Evolutionary conservation across 2,113 vertebrate genomes (phyloP), one percentile per base, ranked within the genome.

Genomic region (Colius striatus): DNA sequence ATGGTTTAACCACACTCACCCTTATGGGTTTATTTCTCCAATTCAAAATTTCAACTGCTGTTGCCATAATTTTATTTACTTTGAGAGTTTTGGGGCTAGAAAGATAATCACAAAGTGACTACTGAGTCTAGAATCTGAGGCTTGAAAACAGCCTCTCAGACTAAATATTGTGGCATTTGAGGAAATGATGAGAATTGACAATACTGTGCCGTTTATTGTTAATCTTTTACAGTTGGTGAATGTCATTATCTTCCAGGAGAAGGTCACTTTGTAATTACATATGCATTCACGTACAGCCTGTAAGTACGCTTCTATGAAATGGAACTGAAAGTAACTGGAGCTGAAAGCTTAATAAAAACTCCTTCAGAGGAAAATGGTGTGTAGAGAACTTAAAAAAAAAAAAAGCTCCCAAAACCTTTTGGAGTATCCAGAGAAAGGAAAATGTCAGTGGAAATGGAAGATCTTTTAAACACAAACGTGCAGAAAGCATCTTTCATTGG

Each of bases 401-500:
- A 41, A 41, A 41, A 41, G 38, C 38, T 12, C 7, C 26, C n/a
- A 48, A 26, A 34, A 0, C 19, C 45, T 50, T 87, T 65, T 30
- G 19, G 78, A 73, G 10, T 23, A 81, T 19, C 60, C 55, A 77
- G 48, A 80, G 60, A 88, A 80, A 80, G 38, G 34, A 71, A 92
- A 88, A 80, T 75, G 86, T 71, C 72, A 90, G 68, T 67, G 57
- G 88, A 84, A 70, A 89, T 25, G 18, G 70, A 92, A 80, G 86
- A 75, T 66, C 51, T 83, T 77, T n/a, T 26, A 85, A 85, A 80
- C 25, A 36, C 57, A 62, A 81, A 57, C 1, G 19, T 45, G 48
- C 10, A 68, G 87, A 89, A 92, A 95, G 71, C 79, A 51, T 62
- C 63, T 83, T 43, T 85, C 22, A 7, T 5, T 63, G 75, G 60